These are phyloP conservation scores for Peucedramus taeniatus DNA, from an alignment of 2,113 vertebrate species.

Conservation along the genomic window DNA sequence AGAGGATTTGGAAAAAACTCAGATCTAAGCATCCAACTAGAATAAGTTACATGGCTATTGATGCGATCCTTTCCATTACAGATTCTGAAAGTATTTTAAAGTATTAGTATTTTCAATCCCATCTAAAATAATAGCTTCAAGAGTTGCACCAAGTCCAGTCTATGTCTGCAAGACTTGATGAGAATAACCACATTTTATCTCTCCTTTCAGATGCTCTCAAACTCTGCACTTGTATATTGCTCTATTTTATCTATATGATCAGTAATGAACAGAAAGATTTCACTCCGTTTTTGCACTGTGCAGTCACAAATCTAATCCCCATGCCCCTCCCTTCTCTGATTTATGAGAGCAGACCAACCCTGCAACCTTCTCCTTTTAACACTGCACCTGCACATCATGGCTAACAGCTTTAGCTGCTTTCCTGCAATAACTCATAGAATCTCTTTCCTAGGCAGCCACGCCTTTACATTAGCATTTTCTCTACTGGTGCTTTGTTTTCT, in stretches of 20 bases:
- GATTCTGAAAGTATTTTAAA: neutral
- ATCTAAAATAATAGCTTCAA: neutral
- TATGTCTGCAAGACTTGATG: neutral
- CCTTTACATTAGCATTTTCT: neutral
- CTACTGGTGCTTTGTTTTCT: neutral
- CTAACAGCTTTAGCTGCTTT: neutral
- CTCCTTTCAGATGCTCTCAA: neutral
- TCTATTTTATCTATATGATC: neutral
- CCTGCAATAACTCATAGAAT: slow-evolving; percentile 7
- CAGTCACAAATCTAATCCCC: neutral
- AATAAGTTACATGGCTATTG: neutral
- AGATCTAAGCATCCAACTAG: neutral
- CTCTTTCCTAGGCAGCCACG: neutral
- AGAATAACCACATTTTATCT: neutral
- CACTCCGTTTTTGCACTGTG: neutral
- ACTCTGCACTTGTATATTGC: neutral
- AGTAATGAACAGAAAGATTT: neutral
- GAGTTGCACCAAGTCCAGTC: neutral
- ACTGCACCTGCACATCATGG: neutral
- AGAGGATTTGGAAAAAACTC: neutral
- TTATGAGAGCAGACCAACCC: neutral
- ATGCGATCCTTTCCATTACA: neutral
- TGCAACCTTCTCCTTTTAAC: neutral
- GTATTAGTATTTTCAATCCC: neutral
- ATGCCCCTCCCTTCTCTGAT: neutral